Evolutionary conservation across 2,797 vertebrate genomes (phyloP).

Genomic region (Betta splendens): DNA sequence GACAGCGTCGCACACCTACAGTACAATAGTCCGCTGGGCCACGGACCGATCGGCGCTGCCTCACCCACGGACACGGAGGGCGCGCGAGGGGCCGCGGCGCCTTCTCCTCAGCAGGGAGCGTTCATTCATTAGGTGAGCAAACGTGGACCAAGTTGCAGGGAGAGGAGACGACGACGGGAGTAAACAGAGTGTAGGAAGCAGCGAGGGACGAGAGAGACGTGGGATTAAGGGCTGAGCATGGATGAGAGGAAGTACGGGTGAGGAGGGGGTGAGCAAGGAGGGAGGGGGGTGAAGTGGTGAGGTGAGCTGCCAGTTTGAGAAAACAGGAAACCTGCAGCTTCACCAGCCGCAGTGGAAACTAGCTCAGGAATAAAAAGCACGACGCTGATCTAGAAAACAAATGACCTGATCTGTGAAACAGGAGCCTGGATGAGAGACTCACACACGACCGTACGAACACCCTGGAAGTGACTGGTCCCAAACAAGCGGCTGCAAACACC

Average conservation of each 20-base stretch:
- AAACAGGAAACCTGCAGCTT: constrained; percentile 25
- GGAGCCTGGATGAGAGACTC: constrained; percentile 35
- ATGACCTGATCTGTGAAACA: constrained; percentile 41
- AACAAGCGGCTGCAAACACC: neutral
- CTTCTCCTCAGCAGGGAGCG: neutral
- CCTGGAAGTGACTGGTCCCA: neutral
- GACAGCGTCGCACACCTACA: constrained; percentile 55
- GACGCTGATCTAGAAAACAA: constrained; percentile 16
- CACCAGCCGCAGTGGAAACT: neutral
- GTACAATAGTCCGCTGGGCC: constrained; percentile 34
- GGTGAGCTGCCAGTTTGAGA: constrained; percentile 21
- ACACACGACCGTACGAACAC: too few species aligned
- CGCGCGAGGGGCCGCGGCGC: neutral
- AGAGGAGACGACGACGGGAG: constrained; percentile 51
- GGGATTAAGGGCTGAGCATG: constrained; percentile 60
- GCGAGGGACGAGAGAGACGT: constrained; percentile 46
- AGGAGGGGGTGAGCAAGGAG: constrained; percentile 21
- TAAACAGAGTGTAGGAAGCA: constrained; percentile 50
- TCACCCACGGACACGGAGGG: neutral
- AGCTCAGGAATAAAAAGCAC: constrained; percentile 21
- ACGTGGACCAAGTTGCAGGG: constrained; percentile 15
- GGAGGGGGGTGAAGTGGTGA: constrained; percentile 22
- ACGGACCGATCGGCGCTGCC: constrained; percentile 17
- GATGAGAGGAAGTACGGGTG: constrained; percentile 47
- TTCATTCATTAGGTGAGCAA: constrained; percentile 1